Percentiles rank a stretch among this genome's conserved stretches.
These are phyloP conservation scores for Odocoileus virginianus DNA, from an alignment of 2,113 vertebrate genomes.

Conservation along the genomic window DNA sequence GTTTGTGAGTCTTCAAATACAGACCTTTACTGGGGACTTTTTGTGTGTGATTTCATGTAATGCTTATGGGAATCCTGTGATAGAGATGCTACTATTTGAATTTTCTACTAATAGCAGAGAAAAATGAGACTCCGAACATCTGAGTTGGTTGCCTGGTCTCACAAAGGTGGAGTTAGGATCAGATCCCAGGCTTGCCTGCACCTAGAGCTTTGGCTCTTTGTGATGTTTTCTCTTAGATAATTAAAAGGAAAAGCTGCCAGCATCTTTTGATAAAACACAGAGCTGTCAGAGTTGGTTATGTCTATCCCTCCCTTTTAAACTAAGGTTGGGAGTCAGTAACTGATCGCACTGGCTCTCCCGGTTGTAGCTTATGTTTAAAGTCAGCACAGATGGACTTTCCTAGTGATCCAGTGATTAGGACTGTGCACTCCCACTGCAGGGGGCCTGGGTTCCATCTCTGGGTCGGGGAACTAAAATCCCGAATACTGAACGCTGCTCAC, in stretches of 20 bases:
- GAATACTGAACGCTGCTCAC: not conserved
- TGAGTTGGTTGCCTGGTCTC: not conserved
- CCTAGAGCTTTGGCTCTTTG: not conserved
- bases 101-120: not conserved
- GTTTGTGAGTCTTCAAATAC: not conserved
- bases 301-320: not conserved
- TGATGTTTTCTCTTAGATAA: not conserved
- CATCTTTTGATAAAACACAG: not conserved
- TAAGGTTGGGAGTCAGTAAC: not conserved
- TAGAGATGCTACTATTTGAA: not conserved
- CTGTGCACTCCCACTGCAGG: not conserved
- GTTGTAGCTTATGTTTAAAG: too few relatives aligned
- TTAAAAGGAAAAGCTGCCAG: not conserved
- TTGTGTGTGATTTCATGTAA: rapidly evolving
- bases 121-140: not conserved
- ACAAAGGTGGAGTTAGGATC: not conserved
- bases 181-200: not conserved
- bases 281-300: not conserved
- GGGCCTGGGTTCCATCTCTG: not conserved
- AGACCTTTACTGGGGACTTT: not conserved
- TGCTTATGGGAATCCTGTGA: not conserved
- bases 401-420: not conserved
- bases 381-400: not conserved
- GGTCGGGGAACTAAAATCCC: not conserved
- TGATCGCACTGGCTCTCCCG: not conserved